Conservation (phyloP, 2,888 invertebrate species). For the Patella depressa region DNA sequence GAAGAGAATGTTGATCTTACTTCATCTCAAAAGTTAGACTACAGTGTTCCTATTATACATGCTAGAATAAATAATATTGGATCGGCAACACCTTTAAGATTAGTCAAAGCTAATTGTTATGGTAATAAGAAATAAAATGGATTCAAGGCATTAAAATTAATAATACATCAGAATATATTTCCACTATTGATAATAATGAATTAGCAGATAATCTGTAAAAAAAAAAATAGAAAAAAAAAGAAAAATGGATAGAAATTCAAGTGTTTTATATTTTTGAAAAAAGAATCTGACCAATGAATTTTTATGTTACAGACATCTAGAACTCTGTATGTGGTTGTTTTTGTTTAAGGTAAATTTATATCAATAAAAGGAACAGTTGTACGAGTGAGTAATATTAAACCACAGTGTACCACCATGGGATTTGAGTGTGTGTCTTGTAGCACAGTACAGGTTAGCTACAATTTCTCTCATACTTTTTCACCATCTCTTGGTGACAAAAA, state of each 20-base stretch:
- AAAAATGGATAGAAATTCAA: no score
- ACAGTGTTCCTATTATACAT: constrained; percentile 72
- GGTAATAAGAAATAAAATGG: constrained; percentile 45
- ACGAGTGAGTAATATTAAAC: constrained; percentile 82
- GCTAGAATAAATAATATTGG: constrained; percentile 79
- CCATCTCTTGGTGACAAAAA: no score
- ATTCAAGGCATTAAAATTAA: no score
- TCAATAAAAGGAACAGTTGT: constrained; percentile 88
- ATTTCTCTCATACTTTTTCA: no score
- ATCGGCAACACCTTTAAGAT: constrained; percentile 76
- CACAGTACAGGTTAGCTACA: constrained; percentile 75
- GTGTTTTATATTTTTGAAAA: no score
- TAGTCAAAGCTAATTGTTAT: constrained; percentile 69
- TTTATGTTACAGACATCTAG: no score
- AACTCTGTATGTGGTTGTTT: neutral
- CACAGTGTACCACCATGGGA: constrained; percentile 82
- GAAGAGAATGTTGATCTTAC: neutral
- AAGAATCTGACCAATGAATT: no score
- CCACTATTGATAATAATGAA: no score
- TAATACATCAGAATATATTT: no score
- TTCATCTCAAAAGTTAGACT: constrained; percentile 8
- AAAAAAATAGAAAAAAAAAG: neutral
- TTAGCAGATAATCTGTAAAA: neutral
- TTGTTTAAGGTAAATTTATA: constrained; percentile 75
- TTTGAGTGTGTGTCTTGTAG: constrained; percentile 83